Evolutionary conservation across 2,113 vertebrate genomes (phyloP).

Genomic region (Trematocara macrostoma): DNA sequence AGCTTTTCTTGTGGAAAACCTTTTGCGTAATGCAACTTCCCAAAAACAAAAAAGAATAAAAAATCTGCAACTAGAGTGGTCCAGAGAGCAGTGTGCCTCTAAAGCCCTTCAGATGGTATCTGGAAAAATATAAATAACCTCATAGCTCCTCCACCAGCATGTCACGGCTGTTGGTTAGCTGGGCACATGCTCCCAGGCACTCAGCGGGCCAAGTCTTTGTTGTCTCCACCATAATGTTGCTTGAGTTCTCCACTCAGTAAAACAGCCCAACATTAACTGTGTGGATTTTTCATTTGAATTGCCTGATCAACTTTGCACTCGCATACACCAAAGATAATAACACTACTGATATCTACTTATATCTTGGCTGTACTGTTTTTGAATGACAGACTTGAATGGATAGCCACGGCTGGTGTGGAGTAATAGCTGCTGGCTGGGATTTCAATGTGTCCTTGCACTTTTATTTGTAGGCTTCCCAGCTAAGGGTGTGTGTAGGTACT

Average conservation of each 20-base stretch:
- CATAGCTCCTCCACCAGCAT: background rate
- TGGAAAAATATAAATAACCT: slow-evolving; percentile 25
- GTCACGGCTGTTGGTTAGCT: background rate
- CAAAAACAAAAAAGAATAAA: background rate
- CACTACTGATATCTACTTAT: background rate
- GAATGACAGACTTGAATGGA: background rate
- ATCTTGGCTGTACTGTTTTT: background rate
- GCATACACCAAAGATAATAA: background rate
- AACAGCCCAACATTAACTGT: background rate
- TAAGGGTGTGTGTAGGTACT: background rate
- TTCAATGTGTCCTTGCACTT: background rate
- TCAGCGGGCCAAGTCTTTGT: background rate
- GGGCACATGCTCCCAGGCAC: background rate
- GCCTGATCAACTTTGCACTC: background rate
- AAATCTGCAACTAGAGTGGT: background rate
- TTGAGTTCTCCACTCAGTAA: background rate
- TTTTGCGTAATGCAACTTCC: background rate
- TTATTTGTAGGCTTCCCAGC: background rate
- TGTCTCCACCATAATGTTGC: background rate
- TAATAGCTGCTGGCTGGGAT: background rate
- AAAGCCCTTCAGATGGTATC: background rate
- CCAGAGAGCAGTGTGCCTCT: background rate
- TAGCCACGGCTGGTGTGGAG: background rate
- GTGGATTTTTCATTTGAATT: background rate
- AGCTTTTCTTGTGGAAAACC: background rate